Base-by-base conservation (phyloP, 1,140 invertebrate species). In the Cotesia typhae region DNA sequence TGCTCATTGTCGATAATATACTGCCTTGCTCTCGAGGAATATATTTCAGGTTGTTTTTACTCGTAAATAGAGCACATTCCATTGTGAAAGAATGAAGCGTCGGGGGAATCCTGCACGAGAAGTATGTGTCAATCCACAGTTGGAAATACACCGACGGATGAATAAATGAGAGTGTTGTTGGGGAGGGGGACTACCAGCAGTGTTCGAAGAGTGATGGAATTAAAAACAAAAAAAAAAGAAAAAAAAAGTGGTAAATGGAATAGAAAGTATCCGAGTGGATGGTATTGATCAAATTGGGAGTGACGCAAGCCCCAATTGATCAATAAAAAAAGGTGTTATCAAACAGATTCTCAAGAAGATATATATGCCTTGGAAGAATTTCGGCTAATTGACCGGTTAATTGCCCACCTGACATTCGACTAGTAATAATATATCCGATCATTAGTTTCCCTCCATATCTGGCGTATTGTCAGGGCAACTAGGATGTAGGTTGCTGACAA, bases 111-210 rank as follows among this genome's bases (percentile, higher is more conserved):
- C 41, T 47, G 41, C 41, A 47, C 41, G 7, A 47, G 57, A 59
- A 20, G 14, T 59, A 59, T 59, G 57, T 59, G 57, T 59, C 57
- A 59, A 59, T 59, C 57, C 28, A 59, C 20, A 28, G 57, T 59
- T 59, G 57, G 36, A 59, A 59, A 59, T 59, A 59, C 57, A 59
- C 14, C n/a, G 57, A 59, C 57, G 57, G 57, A 59, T 59, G 20
- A 59, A 59, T 59, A 59, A 59, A 59, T 59, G 57, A 59, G 57
- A 20, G 7, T 9, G 57, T 20, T 59, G 17, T 4, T 59, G 6
- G 28, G 20, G 20, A 59, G 57, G 57, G 14, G 17, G 28, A 59
- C 7, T 3, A 28, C 28, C 28, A 28, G 28, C 28, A 2, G 28
- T 28, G 28, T 28, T 28, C 17, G 55, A 59, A 59, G 57, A 59